Conservation (phyloP, 1,140 invertebrate species). For the Papilio glaucus region DNA sequence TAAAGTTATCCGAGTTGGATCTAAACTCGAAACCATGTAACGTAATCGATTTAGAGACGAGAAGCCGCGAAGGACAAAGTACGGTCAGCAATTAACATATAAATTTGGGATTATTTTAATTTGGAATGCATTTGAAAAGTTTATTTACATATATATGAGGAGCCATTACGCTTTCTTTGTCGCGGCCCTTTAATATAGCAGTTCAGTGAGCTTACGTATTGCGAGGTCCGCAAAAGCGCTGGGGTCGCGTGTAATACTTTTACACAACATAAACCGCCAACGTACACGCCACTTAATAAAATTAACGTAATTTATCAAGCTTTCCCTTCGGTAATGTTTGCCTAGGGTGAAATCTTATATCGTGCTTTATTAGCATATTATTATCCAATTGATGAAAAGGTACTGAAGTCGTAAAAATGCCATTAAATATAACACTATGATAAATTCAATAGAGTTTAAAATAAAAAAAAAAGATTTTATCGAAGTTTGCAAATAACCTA, state of each 20-base stretch:
- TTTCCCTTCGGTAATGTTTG: conserved; percentile 66
- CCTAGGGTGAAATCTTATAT: conserved; percentile 55
- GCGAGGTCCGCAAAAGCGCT: conserved; percentile 47
- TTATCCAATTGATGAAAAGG: conserved; percentile 52
- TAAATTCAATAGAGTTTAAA: no score
- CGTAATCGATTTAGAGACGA: conserved; percentile 79
- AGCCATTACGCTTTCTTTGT: conserved; percentile 75
- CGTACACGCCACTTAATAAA: conserved; percentile 76
- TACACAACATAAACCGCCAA: conserved; percentile 59
- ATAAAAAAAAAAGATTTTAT: no score
- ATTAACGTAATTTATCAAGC: conserved; percentile 79
- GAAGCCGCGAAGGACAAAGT: conserved; percentile 78
- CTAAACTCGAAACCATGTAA: conserved; percentile 76
- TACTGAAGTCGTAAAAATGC: conserved; percentile 18
- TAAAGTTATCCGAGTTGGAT: conserved; percentile 77
- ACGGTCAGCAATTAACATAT: conserved; percentile 81
- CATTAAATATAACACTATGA: no score
- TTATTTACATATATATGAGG: conserved; percentile 80
- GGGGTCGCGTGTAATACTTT: conserved; percentile 49
- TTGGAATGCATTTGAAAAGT: conserved; percentile 78
- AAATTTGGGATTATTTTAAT: conserved; percentile 82
- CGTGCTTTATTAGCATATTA: conserved; percentile 58
- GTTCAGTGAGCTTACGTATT: conserved; percentile 65
- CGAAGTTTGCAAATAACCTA: no score
- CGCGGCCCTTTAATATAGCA: conserved; percentile 63